phyloP scores from a whole-genome alignment of 2,797 vertebrate genomes.

The Chanos chanos region DNA sequence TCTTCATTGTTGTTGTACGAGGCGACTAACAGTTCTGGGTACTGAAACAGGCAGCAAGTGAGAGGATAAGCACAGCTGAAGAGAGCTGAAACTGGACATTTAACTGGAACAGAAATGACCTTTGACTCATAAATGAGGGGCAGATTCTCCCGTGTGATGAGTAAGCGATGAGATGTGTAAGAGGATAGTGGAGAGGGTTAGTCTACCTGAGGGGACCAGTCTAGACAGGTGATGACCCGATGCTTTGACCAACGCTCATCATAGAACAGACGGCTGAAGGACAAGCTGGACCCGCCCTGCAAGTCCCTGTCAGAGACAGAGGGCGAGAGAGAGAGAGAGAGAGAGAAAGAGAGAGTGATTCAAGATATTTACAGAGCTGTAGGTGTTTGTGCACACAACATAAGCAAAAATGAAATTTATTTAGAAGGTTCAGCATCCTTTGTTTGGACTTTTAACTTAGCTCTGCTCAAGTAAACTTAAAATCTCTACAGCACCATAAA shows the following conservation, averaged over 20 bases:
- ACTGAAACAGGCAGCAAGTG: conserved; percentile 61
- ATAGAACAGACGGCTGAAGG: conserved; percentile 89
- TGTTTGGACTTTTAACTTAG: too few relatives aligned
- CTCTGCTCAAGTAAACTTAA: too few relatives aligned
- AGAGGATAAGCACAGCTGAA: too few relatives aligned
- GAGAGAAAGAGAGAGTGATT: background rate
- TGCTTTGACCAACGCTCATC: conserved; percentile 98
- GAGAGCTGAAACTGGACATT: background rate
- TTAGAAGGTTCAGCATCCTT: background rate
- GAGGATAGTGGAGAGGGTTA: conserved; percentile 27
- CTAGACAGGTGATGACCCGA: conserved; percentile 93
- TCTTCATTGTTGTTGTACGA: conserved; percentile 98
- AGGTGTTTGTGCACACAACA: too few relatives aligned
- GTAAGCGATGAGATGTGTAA: conserved; percentile 25
- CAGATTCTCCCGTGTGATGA: conserved; percentile 12
- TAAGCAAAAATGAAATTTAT: too few relatives aligned
- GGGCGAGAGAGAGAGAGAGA: background rate
- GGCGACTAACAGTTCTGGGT: conserved; percentile 92
- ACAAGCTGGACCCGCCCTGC: conserved; percentile 86
- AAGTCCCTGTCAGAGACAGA: conserved; percentile 57
- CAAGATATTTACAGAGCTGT: too few relatives aligned
- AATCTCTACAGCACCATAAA: too few relatives aligned
- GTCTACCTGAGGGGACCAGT: conserved; percentile 95
- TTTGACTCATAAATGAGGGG: too few relatives aligned
- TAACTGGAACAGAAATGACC: background rate